A percentile compares a stretch with the other conserved stretches of the same genome.
Evolutionary conservation across 2,113 vertebrate species (phyloP).

Genomic region (Chaetodon auriga): DNA sequence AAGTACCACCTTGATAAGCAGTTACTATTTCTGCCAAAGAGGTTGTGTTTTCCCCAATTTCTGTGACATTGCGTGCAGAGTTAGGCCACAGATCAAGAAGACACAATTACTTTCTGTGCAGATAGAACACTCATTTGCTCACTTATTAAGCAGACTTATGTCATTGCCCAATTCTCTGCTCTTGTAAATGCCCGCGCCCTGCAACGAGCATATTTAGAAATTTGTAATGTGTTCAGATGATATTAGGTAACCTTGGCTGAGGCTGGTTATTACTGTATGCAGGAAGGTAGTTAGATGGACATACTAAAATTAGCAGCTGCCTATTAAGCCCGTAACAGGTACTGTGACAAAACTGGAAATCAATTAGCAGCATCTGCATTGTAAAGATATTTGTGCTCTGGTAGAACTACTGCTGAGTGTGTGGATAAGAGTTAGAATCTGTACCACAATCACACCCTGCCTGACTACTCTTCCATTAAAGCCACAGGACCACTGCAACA

Average conservation of each 20-base stretch:
- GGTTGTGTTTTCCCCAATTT: not conserved
- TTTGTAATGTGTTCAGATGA: not conserved
- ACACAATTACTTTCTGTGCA: slow-evolving; percentile 21
- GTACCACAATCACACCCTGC: slow-evolving; percentile 11
- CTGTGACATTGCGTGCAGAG: not conserved
- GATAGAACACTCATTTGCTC: slow-evolving; percentile 5
- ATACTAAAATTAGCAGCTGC: not conserved
- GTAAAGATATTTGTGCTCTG: slow-evolving; percentile 10
- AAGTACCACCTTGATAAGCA: not conserved
- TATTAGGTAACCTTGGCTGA: not conserved
- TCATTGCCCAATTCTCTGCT: slow-evolving; percentile 15
- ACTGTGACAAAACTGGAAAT: not conserved
- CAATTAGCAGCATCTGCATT: not conserved
- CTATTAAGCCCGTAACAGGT: not conserved
- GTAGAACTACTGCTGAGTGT: not conserved
- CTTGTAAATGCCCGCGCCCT: not conserved
- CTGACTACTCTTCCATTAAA: slow-evolving; percentile 20
- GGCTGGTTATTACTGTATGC: not conserved
- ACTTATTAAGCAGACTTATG: slow-evolving; percentile 13
- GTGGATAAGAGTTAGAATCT: not conserved
- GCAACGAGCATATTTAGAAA: not conserved
- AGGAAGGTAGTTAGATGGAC: not conserved
- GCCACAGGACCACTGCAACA: slow-evolving; percentile 29
- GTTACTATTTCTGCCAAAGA: not conserved
- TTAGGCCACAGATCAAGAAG: slow-evolving; percentile 14